Evolutionary conservation across 2,888 invertebrate genomes (phyloP).

Genomic region (Drosophila hamatofila): DNA sequence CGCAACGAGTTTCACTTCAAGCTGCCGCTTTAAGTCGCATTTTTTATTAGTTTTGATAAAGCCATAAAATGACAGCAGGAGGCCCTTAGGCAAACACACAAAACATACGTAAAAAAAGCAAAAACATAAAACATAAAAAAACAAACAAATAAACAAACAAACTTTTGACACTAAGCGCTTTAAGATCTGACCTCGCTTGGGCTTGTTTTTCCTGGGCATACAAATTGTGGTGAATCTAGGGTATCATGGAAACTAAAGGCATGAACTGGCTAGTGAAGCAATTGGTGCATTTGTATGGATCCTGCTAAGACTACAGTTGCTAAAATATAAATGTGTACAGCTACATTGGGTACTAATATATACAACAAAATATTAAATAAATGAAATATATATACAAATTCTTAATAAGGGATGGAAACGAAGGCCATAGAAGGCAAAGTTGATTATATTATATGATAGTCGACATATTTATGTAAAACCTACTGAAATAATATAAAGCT

Average conservation of each 20-base stretch:
- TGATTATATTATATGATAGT: too few relatives aligned
- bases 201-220: neutral
- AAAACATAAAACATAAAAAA: conserved; percentile 9
- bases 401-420: too few relatives aligned
- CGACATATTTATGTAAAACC: too few relatives aligned
- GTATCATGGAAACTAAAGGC: neutral
- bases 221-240: neutral
- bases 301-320: neutral
- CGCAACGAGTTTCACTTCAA: conserved; percentile 1
- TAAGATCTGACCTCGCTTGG: conserved; percentile 59
- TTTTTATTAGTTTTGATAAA: conserved; percentile 75
- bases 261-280: neutral
- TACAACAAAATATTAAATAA: neutral
- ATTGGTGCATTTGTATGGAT: neutral
- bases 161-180: conserved; percentile 69
- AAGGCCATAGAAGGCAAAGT: too few relatives aligned
- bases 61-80: conserved; percentile 58
- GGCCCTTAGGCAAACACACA: conserved; percentile 10
- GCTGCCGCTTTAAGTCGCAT: conserved; percentile 26
- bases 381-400: neutral
- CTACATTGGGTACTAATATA: neutral
- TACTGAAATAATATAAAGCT: too few relatives aligned
- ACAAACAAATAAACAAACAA: conserved; percentile 50
- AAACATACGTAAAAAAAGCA: neutral
- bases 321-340: neutral